These are phyloP conservation scores for Gymnarchus niloticus DNA, from an alignment of 2,113 vertebrate genomes.

Conservation along the genomic window DNA sequence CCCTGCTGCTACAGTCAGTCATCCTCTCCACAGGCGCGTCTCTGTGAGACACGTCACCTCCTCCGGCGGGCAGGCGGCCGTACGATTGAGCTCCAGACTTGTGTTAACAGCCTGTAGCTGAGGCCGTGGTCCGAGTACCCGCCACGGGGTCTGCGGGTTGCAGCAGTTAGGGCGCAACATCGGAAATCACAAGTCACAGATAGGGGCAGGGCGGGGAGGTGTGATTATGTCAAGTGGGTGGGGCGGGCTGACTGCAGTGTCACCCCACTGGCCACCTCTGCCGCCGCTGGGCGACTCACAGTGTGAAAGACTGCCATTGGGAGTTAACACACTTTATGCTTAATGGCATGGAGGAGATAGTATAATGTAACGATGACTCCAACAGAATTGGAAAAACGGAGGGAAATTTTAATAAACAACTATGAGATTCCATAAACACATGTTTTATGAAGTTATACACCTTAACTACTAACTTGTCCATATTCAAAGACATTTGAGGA, in stretches of 20 bases:
- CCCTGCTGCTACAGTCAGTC: background rate
- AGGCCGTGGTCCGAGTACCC: background rate
- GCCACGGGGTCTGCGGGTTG: background rate
- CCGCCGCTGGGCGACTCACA: no score
- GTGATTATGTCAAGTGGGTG: background rate
- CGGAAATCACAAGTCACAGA: no score
- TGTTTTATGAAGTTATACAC: background rate
- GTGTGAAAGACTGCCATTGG: background rate
- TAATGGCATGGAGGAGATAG: background rate
- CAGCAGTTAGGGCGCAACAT: background rate
- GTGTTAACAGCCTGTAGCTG: background rate
- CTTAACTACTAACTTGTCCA: background rate
- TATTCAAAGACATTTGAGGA: background rate
- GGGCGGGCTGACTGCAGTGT: background rate
- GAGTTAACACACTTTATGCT: background rate
- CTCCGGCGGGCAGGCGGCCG: no score
- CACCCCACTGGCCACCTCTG: fast-evolving
- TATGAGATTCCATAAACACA: no score
- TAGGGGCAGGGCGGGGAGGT: no score
- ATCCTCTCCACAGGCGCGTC: background rate
- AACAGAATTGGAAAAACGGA: background rate
- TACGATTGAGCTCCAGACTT: background rate
- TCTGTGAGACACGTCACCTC: no score
- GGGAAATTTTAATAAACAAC: no score
- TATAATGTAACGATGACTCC: background rate